Evolutionary conservation across 2,888 invertebrate genomes (phyloP), one percentile per base, ranked within the genome.

Genomic region (Heliconius aoede): DNA sequence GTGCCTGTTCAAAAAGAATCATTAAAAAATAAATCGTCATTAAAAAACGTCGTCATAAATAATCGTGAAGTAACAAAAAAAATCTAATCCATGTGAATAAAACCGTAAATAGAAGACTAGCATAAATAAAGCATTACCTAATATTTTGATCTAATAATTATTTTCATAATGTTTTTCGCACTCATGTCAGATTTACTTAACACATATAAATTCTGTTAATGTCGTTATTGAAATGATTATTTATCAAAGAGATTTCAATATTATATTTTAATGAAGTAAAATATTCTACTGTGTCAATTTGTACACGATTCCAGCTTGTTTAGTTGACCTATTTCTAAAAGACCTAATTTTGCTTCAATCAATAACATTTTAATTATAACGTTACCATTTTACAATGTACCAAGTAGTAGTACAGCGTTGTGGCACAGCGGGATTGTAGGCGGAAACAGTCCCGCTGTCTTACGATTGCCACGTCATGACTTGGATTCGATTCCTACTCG

Each of bases 251-350:
- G 21, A 46, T 46, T 7, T 21, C 46, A 46, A 21, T 46, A 21
- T 13, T 4, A 40, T 36, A 40, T 40, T 40, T 13, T 40, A 40
- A 13, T 40, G 36, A 13, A 40, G 13, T 40, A 64, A 3, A 64
- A 32, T 36, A 64, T 64, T 32, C 36, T 13, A 32, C n/a, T 21
- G 21, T 40, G 24, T 40, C 36, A 24, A 36, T 40, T 65, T 24
- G 15, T 40, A 26, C 26, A 24, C 8, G 18, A 40, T 9, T 18
- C 9, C 7, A 28, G 72, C 60, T 72, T 60, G 60, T 72, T 60
- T 60, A 21, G 72, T 40, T 72, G 72, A 72, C 72, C 72, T 72
- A 61, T 26, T 61, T 72, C 26, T 61, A 69, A 36, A 61, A 72
- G 72, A 72, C 72, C 72, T 72, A 32, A 60, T 60, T 60, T 60